These are phyloP conservation scores for Cinclus mexicanus DNA, from an alignment of 2,113 vertebrate genomes.

Conservation along the genomic window DNA sequence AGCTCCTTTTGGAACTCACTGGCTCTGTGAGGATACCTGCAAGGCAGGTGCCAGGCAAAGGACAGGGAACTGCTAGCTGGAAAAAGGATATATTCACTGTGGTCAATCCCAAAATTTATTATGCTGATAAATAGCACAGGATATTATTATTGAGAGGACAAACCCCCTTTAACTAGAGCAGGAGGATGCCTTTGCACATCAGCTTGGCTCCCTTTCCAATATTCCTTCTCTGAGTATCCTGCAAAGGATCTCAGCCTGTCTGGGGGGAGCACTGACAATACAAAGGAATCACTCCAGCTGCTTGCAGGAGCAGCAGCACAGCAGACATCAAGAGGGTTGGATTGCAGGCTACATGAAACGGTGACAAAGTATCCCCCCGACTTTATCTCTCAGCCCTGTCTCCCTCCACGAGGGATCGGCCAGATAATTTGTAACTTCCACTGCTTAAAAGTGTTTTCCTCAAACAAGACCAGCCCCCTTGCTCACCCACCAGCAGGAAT, in stretches of 20 bases:
- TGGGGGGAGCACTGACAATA: not conserved
- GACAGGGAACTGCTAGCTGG: not conserved
- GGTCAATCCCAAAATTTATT: not conserved
- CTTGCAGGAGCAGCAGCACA: not conserved
- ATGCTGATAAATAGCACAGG: not conserved
- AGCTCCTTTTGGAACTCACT: not conserved
- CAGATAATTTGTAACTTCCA: not conserved
- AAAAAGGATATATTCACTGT: not conserved
- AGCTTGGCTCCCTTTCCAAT: not conserved
- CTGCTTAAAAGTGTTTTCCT: not conserved
- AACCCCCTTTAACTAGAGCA: not conserved
- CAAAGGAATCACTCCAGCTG: not conserved
- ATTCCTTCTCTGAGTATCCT: not conserved
- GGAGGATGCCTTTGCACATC: not conserved
- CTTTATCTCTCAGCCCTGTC: not conserved
- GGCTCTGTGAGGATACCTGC: not conserved
- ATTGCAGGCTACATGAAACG: not conserved
- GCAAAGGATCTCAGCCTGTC: not conserved
- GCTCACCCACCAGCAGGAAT: not conserved
- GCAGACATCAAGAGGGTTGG: not conserved
- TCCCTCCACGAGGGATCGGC: not conserved
- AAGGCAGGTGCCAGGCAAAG: not conserved
- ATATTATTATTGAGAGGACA: not conserved
- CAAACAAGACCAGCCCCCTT: not conserved
- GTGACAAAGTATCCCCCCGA: fast-evolving